Base-by-base conservation (phyloP, 2,113 vertebrate species). In the Hippocampus zosterae region DNA sequence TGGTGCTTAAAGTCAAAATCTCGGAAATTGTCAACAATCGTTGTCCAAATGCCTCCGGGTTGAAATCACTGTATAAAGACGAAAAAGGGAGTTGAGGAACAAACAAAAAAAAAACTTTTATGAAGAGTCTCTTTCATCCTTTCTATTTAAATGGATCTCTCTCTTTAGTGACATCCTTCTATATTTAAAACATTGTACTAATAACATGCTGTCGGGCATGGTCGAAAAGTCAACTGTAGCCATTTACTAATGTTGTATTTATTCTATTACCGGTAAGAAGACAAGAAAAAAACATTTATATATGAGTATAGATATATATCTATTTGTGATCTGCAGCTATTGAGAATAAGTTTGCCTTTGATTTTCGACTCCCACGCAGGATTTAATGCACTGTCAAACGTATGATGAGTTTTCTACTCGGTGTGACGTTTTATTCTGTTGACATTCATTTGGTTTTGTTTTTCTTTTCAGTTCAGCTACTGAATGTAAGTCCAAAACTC, bases 211-310 rank as follows among this genome's bases (percentile, higher is more conserved):
- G 81, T 87, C 81, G 80, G 85, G 88, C 90, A 90, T 86, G 88
- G 81, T 88, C 63, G 42, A 80, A 90, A 66, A 89, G 89, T 91
- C 77, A 87, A 79, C 82, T 90, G 88, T 91, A 88, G 88, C 89
- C 89, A 88, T 91, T 90, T 90, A 91, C 87, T 90, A 91, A 91
- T 89, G 89, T 91, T 90, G 89, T 90, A 91, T 89, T 84, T 90
- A 91, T 90, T 91, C 90, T 91, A 90, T 88, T 90, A 88, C 85
- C 74, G 87, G 84, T 89, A 87, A 89, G 79, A 84, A 89, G 75
- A 83, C 82, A 37, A 37, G n/a, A 37, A 82, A 82, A 81, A 85
- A 84, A 81, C 74, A 87, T 91, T 91, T 91, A 84, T 91, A 89
- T 88, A 90, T 88, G 80, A 89, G 85, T 88, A 88, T 71, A 88